Percentiles rank a stretch among this genome's conserved stretches.
phyloP scores from a whole-genome alignment of 2,113 vertebrate species.

The Cynoglossus semilaevis region DNA sequence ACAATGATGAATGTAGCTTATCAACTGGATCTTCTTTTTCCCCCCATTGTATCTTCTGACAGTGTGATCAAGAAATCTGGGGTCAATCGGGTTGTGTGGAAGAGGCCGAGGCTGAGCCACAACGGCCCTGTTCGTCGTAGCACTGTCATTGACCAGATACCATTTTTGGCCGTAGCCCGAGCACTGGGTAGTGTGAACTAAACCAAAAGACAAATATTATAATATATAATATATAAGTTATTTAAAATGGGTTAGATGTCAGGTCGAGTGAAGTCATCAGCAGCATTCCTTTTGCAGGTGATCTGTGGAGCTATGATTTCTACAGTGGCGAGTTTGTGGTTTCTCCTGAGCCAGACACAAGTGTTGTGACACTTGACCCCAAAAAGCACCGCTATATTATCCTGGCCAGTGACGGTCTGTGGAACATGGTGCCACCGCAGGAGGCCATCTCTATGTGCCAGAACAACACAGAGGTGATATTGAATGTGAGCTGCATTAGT shows the following conservation, averaged over 20 bases:
- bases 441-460: slow-evolving; percentile 95
- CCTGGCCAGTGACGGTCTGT: slow-evolving; percentile 91
- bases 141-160: slow-evolving; percentile 96
- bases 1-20: too few species aligned
- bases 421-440: slow-evolving; percentile 97
- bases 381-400: slow-evolving; percentile 91
- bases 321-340: slow-evolving; percentile 97
- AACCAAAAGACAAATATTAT: too few species aligned
- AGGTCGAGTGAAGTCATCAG: neutral
- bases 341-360: slow-evolving; percentile 94
- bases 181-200: slow-evolving; percentile 73
- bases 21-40: too few species aligned
- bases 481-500: slow-evolving; percentile 23
- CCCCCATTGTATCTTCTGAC: too few species aligned
- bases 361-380: slow-evolving; percentile 88
- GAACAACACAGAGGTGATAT: slow-evolving; percentile 84
- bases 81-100: slow-evolving; percentile 97
- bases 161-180: slow-evolving; percentile 92
- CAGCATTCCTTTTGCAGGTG: slow-evolving; percentile 72
- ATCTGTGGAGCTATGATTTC: slow-evolving; percentile 98
- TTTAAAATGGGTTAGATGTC: too few species aligned
- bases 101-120: slow-evolving; percentile 90
- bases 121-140: slow-evolving; percentile 93
- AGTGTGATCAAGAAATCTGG: slow-evolving; percentile 98
- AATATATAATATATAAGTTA: too few species aligned